Percentiles rank a stretch among this genome's conserved stretches.
phyloP scores from a whole-genome alignment of 2,888 invertebrate genomes.

The Ochropleura plecta region DNA sequence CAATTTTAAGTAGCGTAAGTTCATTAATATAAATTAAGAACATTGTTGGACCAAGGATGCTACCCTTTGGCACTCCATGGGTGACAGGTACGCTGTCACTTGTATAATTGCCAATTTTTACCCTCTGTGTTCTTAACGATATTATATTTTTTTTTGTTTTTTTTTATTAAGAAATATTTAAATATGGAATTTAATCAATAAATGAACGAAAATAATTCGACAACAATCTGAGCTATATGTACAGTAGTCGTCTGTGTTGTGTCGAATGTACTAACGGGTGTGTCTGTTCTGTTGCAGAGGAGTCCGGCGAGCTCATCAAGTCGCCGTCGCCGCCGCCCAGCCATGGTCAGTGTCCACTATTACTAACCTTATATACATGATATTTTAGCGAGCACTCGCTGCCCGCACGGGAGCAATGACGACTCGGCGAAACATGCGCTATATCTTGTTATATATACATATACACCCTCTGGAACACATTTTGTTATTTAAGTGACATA shows the following conservation, averaged over 20 bases:
- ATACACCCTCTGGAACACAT: not conserved
- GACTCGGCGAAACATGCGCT: not conserved
- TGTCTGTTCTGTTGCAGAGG: slow-evolving; percentile 82
- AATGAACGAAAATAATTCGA: too few species aligned
- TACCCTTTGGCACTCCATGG: too few species aligned
- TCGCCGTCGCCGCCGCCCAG: slow-evolving; percentile 95
- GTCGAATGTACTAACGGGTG: slow-evolving; percentile 1
- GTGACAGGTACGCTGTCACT: too few species aligned
- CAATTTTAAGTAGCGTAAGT: too few species aligned
- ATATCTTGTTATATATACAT: not conserved
- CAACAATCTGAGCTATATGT: not conserved
- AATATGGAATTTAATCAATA: too few species aligned
- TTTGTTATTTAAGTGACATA: not conserved
- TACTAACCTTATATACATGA: not conserved
- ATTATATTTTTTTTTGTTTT: too few species aligned
- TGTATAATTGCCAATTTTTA: too few species aligned
- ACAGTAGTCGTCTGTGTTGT: not conserved
- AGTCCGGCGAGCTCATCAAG: slow-evolving; percentile 92
- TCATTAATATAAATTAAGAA: too few species aligned
- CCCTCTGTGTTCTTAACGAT: too few species aligned
- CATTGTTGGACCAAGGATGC: too few species aligned
- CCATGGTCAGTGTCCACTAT: slow-evolving; percentile 91
- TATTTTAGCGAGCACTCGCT: not conserved
- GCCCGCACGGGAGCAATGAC: not conserved
- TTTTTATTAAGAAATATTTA: too few species aligned